These are phyloP conservation scores for Oryzias celebensis DNA, from an alignment of 2,113 vertebrate genomes.

Conservation along the genomic window DNA sequence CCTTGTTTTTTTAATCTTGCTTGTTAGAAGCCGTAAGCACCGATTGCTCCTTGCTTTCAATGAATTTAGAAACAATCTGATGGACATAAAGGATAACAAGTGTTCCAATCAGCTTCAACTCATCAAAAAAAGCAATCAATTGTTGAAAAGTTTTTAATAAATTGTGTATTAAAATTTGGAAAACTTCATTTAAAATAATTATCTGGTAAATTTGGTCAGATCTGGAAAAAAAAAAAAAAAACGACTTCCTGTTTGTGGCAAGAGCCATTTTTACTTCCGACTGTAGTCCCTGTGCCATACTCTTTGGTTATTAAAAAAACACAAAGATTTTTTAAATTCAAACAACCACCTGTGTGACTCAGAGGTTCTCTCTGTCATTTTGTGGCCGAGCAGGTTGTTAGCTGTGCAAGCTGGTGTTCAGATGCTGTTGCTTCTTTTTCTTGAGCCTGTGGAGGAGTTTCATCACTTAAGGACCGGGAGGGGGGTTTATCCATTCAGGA, in stretches of 20 bases:
- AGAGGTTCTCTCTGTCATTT: slow-evolving; percentile 16
- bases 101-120: not conserved
- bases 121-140: not conserved
- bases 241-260: too few relatives aligned
- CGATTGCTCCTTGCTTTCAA: not conserved
- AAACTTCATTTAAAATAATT: too few relatives aligned
- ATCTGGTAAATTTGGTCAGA: too few relatives aligned
- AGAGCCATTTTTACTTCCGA: too few relatives aligned
- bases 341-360: slow-evolving; percentile 1
- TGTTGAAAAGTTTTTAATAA: slow-evolving; percentile 1
- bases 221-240: too few relatives aligned
- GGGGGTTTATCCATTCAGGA: slow-evolving; percentile 87
- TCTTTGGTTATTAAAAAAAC: slow-evolving; percentile 28
- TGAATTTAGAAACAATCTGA: not conserved
- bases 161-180: too few relatives aligned
- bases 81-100: not conserved
- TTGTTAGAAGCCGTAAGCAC: slow-evolving; percentile 2
- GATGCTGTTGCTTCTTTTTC: slow-evolving; percentile 20
- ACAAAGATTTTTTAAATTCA: slow-evolving; percentile 10
- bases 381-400: slow-evolving; percentile 14
- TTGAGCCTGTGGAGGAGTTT: slow-evolving; percentile 19
- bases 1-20: not conserved
- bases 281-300: slow-evolving; percentile 12
- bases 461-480: not conserved
- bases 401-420: slow-evolving; percentile 22